Base-by-base conservation (phyloP, 92 coral and sea anemone genomes). In the Montipora capitata region DNA sequence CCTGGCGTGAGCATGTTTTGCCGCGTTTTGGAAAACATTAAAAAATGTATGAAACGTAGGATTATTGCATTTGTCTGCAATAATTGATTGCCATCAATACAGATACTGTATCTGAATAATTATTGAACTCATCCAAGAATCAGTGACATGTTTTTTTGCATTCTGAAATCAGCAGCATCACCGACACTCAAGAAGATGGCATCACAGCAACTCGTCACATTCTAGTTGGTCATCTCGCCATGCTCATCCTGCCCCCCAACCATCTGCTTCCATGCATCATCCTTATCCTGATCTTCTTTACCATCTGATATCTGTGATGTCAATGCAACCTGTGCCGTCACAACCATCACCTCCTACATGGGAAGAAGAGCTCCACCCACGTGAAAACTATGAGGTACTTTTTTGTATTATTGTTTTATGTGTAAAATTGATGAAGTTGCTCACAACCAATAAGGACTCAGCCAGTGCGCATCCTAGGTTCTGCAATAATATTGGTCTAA, bases 181-280 rank as follows among this genome's bases (percentile, higher is more conserved):
- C 87, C 83, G 96, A 77, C 98, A 93, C 82, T 85, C 88, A 85
- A 86, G 98, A 78, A 89, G 98, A 79, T 95, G 98, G 98, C 95
- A 93, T 44, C 92, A 90, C 14, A 88, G 80, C 72, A 83, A 82
- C 82, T 78, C 88, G 40, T 52, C 94, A 7, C 95, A 92, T 45
- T 92, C 87, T 17, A 87, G 93, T 51, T 93, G 96, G 98, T 67
- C 95, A 48, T 90, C 91, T 3, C 61, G 87, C 7, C 87, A 72
- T 58, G 12, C 79, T 3, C 87, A 83, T 63, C 58, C 91, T 10
- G 15, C 72, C 43, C 64, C 87, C 12, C 77, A 66, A 27, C 85
- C 78, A 49, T 92, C 90, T 15, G 84, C 96, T 5, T 65, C 91
- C 6, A 64, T 93, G 72, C 94, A 91, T 40, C 94, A 91, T 40